phyloP scores from a whole-genome alignment of 2,797 vertebrate species.

The Peromyscus eremicus region DNA sequence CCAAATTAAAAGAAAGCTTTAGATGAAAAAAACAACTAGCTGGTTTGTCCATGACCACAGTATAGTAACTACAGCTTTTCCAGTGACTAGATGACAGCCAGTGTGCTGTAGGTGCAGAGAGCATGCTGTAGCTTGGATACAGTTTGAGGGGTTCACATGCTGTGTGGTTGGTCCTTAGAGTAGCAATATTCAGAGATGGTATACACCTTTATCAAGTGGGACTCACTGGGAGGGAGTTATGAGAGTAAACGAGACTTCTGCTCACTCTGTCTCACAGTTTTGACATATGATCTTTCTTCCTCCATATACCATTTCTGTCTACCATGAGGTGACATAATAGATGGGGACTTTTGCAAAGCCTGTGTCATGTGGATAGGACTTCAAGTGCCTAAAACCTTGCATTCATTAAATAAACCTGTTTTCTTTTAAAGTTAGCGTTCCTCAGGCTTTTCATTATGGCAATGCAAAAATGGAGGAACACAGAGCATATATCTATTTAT shows the following conservation, averaged over 20 bases:
- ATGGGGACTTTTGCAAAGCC: neutral
- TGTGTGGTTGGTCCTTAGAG: neutral
- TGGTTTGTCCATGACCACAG: neutral
- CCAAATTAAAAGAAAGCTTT: neutral
- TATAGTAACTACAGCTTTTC: neutral
- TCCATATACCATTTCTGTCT: neutral
- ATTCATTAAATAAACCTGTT: neutral
- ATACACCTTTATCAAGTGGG: neutral
- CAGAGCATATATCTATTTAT: neutral
- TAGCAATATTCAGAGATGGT: neutral
- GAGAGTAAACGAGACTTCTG: neutral
- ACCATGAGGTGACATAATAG: neutral
- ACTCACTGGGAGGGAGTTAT: too few species aligned
- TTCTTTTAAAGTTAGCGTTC: neutral
- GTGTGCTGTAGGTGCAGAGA: fast-evolving
- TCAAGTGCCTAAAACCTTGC: neutral
- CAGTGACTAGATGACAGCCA: neutral
- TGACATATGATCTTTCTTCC: neutral
- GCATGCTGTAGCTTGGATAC: neutral
- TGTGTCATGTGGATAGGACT: neutral
- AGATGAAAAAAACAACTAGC: neutral
- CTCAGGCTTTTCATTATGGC: neutral
- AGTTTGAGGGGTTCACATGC: too few species aligned
- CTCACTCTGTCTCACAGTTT: neutral
- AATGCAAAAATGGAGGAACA: neutral